phyloP scores from a whole-genome alignment of 1,140 invertebrate species.

The Orius laevigatus region DNA sequence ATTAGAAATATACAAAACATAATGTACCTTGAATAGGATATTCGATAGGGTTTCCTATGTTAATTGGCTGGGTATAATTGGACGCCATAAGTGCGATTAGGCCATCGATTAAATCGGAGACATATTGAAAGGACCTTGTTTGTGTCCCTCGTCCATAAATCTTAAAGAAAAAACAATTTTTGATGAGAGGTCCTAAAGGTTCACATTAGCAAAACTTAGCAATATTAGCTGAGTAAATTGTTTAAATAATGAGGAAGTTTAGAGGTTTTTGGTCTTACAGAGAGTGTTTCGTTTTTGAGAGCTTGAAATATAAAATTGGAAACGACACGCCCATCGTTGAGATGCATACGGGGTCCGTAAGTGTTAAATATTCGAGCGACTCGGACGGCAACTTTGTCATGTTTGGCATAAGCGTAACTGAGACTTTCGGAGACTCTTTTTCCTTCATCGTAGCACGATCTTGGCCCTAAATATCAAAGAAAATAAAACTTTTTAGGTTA shows the following conservation, averaged over 20 bases:
- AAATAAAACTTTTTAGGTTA: not conserved
- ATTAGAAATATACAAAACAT: constrained; percentile 1
- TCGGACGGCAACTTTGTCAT: constrained; percentile 85
- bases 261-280: too few species aligned
- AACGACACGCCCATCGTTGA: constrained; percentile 96
- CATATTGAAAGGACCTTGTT: constrained; percentile 96
- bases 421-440: constrained; percentile 94
- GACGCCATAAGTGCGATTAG: constrained; percentile 84
- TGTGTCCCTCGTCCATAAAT: constrained; percentile 92
- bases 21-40: constrained; percentile 79
- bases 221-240: too few species aligned
- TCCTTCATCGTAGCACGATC: constrained; percentile 98
- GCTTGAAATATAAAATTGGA: constrained; percentile 98
- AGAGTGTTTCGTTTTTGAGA: constrained; percentile 85
- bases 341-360: constrained; percentile 98
- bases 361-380: constrained; percentile 99
- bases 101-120: constrained; percentile 92
- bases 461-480: constrained; percentile 39
- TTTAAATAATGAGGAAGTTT: too few species aligned
- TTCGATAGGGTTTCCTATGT: constrained; percentile 96
- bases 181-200: too few species aligned
- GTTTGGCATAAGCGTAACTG: constrained; percentile 92
- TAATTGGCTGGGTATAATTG: constrained; percentile 85
- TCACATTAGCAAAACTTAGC: too few species aligned
- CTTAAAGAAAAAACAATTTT: constrained; percentile 30